Evolutionary conservation across 2,113 vertebrate species (phyloP), one percentile per base, ranked within the genome.

Genomic region (Cyprinus carpio): DNA sequence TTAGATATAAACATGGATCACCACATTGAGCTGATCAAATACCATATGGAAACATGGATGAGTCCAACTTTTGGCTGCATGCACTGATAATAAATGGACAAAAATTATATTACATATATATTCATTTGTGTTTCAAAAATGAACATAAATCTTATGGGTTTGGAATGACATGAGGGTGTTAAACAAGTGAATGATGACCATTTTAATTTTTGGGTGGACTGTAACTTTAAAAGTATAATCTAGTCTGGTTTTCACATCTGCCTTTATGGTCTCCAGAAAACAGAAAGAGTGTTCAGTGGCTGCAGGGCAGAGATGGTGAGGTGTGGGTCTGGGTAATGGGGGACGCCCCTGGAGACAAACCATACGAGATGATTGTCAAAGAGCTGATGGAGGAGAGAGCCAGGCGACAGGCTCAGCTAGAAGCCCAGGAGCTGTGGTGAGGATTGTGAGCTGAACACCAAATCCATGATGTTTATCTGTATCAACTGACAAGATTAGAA

Each of bases 241-340:
- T 58, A n/a, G 34, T 37, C 34, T 62, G 23, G 56, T 43, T 64
- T 79, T 80, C 10, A 72, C 18, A 79, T 46, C 34, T 74, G 12
- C 18, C 20, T 75, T 75, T 34, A 81, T 81, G 13, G 12, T 62
- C 8, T 20, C 43, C 75, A 88, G 85, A 74, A 60, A 75, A n/a
- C 12, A 75, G 72, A 25, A 89, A 82, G 71, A 37, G 40, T 0
- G 91, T 96, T 75, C 93, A 91, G 86, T 97, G 95, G 96, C 93
- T 96, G 2, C 90, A 79, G 82, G 95, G 95, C 23, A 86, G 83
- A 27, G 95, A 96, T 16, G 95, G 94, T 0, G 94, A 96, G 34
- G 94, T 96, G 85, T 96, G 96, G 96, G 95, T 96, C 64, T 96
- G 96, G 95, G 91, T 96, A 79, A 96, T 97, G 95, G 96, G 95